Conservation (phyloP, 2,113 vertebrate species). For the Ophiodon elongatus region DNA sequence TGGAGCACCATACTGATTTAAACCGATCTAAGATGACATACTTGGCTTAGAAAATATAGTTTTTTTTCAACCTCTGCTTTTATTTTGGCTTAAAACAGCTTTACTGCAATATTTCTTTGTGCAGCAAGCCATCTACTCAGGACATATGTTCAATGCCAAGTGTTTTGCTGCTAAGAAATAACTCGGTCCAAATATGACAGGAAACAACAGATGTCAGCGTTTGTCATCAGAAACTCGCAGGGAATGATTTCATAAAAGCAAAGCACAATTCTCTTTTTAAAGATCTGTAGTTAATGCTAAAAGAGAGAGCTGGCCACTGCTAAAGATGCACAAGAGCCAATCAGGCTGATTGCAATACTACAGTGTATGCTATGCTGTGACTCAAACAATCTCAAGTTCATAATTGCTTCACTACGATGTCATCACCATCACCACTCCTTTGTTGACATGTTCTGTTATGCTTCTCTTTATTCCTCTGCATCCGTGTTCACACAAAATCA, state of each 20-base stretch:
- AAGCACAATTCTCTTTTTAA: background rate
- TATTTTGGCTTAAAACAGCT: background rate
- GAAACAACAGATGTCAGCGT: constrained; percentile 32
- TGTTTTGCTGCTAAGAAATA: constrained; percentile 11
- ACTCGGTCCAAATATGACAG: background rate
- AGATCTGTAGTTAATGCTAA: constrained; percentile 18
- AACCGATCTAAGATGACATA: background rate
- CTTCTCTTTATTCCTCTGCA: constrained; percentile 24
- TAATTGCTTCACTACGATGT: constrained; percentile 14
- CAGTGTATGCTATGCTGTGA: background rate
- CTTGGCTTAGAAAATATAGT: background rate
- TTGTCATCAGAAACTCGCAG: constrained; percentile 16
- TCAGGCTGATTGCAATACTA: constrained; percentile 42
- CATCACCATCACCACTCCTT: constrained; percentile 22
- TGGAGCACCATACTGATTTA: background rate
- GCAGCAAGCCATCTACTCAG: background rate
- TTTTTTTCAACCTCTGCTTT: background rate
- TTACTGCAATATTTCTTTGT: background rate
- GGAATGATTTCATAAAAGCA: constrained; percentile 32
- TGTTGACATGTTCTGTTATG: constrained; percentile 24
- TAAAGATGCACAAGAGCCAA: constrained; percentile 19
- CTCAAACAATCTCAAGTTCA: constrained; percentile 10
- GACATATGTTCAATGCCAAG: background rate
- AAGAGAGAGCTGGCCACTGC: background rate
- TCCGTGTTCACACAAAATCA: constrained; percentile 37